Evolutionary conservation across 2,797 vertebrate species (phyloP), one percentile per base, ranked within the genome.

Genomic region (Eupleurogrammus muticus): DNA sequence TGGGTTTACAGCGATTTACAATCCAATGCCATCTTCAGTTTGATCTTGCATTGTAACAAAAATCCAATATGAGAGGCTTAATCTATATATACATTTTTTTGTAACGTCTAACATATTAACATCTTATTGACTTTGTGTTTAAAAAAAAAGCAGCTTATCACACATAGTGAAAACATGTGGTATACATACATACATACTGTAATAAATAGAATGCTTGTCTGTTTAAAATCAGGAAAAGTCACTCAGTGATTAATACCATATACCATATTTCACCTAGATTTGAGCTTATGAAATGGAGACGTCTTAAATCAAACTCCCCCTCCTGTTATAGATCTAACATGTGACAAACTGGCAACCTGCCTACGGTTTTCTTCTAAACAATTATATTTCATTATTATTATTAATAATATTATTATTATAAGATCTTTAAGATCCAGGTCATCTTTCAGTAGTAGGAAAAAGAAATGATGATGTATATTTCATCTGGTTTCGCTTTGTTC

Each of bases 21-120:
- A 81, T 69, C 72, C 72, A 84, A 90, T 75, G 62, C 89, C 90
- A 90, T 87, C 80, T 91, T 90, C 85, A 78, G 91, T 89, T 90
- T 79, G 36, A 59, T 79, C 38, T 69, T 65, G 61, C 77, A 84
- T 80, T 53, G 56, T 86, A 87, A 89, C 74, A 80, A 73, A 53
- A 83, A 80, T 74, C 49, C 65, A 71, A 69, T 28, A 75, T 40
- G 69, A 16, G 47, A 20, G 47, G 49, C 53, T 80, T 80, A 16
- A 60, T 67, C 54, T 67, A 51, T 44, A 9, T 63, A 5, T 52
- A 75, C 34, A 20, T 51, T 19, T 34, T 60, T 34, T 19, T 34
- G 16, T 52, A n/a, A 59, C 58, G 60, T 36, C 16, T 9, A 36
- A 51, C 48, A 73, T 47, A 66, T 17, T 2, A 61, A 57, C 12